Percentiles rank a stretch among this genome's conserved stretches.
Conservation (phyloP, 2,888 invertebrate species). For the Troides oblongomaculatus region DNA sequence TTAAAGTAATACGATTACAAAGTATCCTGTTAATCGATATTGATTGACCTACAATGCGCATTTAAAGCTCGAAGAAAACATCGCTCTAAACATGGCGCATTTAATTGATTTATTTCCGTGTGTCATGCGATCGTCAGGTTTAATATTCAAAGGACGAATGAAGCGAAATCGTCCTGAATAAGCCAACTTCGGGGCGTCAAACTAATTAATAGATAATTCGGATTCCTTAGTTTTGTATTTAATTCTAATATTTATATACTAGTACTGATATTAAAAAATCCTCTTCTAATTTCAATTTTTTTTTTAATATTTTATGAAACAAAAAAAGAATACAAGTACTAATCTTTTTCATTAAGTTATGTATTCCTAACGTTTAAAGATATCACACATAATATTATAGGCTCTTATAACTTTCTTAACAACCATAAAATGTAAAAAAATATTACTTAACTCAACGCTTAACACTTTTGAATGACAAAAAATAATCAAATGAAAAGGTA, state of each 20-base stretch:
- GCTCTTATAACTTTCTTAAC: too few relatives aligned
- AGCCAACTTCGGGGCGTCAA: slow-evolving; percentile 36
- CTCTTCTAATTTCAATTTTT: too few relatives aligned
- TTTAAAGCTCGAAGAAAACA: slow-evolving; percentile 20
- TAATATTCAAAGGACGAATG: slow-evolving; percentile 53
- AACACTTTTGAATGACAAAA: too few relatives aligned
- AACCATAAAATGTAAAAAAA: too few relatives aligned
- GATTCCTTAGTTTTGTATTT: slow-evolving; percentile 21
- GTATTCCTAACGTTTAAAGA: too few relatives aligned
- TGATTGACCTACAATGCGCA: slow-evolving; percentile 20
- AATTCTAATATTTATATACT: slow-evolving; percentile 11
- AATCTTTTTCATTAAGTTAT: too few relatives aligned
- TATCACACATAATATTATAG: too few relatives aligned
- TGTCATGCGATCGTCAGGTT: slow-evolving; percentile 38
- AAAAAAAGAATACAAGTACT: too few relatives aligned
- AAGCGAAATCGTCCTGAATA: slow-evolving; percentile 71
- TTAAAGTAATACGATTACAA: slow-evolving; percentile 1
- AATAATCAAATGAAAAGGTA: too few relatives aligned
- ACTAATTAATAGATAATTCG: slow-evolving; percentile 39
- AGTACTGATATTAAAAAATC: neutral
- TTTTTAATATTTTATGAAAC: too few relatives aligned
- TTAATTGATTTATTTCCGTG: slow-evolving; percentile 40
- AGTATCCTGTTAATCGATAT: slow-evolving; percentile 22
- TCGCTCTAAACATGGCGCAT: slow-evolving; percentile 33
- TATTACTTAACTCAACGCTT: too few relatives aligned